phyloP scores from a whole-genome alignment of 2,797 vertebrate genomes.

The Cossypha heuglini region DNA sequence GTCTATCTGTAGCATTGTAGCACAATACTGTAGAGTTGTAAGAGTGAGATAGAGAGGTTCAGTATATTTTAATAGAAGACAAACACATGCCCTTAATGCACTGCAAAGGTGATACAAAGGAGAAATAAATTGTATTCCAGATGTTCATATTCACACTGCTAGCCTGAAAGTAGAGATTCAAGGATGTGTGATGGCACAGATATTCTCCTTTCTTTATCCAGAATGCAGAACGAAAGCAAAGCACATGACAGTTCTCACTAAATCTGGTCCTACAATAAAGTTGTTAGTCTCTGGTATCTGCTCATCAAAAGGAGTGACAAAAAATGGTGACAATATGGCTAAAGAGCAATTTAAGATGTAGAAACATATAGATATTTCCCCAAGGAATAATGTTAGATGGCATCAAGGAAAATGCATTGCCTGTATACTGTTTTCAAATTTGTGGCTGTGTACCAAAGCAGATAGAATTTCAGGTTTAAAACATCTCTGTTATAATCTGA shows the following conservation, averaged over 20 bases:
- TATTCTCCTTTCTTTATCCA: not conserved
- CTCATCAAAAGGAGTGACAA: not conserved
- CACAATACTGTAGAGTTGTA: not conserved
- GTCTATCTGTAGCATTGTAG: not conserved
- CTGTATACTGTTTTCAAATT: not conserved
- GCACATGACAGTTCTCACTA: not conserved
- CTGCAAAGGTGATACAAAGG: not conserved
- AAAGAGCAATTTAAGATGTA: not conserved
- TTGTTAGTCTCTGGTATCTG: not conserved
- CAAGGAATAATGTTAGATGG: not conserved
- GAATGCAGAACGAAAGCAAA: not conserved
- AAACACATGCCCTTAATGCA: not conserved
- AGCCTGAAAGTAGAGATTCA: not conserved
- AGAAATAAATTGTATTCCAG: not conserved
- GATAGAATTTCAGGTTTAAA: not conserved
- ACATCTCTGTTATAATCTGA: not conserved
- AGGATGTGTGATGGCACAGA: not conserved
- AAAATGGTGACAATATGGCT: not conserved
- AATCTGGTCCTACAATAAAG: not conserved
- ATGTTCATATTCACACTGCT: not conserved
- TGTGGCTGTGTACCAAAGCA: not conserved
- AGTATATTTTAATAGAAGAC: not conserved
- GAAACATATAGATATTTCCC: not conserved
- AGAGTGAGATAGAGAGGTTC: not conserved
- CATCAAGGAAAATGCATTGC: not conserved